Evolutionary conservation across 2,888 invertebrate species (phyloP).

Genomic region (Melanargia galathea): DNA sequence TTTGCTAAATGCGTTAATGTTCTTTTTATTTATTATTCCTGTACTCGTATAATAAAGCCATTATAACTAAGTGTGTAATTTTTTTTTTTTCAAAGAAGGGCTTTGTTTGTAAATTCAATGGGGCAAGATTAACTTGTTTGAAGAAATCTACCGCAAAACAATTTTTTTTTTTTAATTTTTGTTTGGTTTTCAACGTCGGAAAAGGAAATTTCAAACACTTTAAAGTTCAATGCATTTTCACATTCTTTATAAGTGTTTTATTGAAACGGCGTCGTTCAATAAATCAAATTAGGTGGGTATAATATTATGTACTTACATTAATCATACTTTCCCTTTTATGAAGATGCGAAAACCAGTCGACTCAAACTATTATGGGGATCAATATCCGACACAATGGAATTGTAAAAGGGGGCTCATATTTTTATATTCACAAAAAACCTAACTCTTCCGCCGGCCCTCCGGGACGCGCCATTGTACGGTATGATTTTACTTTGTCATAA

Average conservation of each 20-base stretch:
- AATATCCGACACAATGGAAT: constrained; percentile 80
- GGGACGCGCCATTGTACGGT: constrained; percentile 47
- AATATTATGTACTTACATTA: constrained; percentile 18
- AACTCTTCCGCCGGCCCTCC: constrained; percentile 74
- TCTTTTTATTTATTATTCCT: constrained; percentile 17
- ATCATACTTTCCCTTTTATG: constrained; percentile 62
- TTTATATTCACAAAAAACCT: constrained; percentile 79
- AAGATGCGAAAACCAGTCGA: constrained; percentile 71
- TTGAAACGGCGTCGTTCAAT: constrained; percentile 3
- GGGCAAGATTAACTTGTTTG: background rate
- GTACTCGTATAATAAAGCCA: constrained; percentile 18
- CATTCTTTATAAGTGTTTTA: constrained; percentile 7
- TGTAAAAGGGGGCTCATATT: constrained; percentile 82
- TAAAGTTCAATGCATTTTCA: background rate
- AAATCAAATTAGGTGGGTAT: constrained; percentile 25
- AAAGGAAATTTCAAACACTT: too few species aligned
- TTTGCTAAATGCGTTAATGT: constrained; percentile 26
- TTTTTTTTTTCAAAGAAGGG: background rate
- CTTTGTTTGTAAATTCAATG: background rate
- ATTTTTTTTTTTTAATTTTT: background rate
- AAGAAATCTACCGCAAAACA: background rate
- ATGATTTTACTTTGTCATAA: constrained; percentile 54
- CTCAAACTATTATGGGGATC: constrained; percentile 79
- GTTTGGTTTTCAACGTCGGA: too few species aligned
- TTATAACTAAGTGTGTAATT: background rate